A percentile compares a stretch with the other conserved stretches of the same genome.
Conservation (phyloP, 1,140 invertebrate genomes). For the Nomia melanderi region DNA sequence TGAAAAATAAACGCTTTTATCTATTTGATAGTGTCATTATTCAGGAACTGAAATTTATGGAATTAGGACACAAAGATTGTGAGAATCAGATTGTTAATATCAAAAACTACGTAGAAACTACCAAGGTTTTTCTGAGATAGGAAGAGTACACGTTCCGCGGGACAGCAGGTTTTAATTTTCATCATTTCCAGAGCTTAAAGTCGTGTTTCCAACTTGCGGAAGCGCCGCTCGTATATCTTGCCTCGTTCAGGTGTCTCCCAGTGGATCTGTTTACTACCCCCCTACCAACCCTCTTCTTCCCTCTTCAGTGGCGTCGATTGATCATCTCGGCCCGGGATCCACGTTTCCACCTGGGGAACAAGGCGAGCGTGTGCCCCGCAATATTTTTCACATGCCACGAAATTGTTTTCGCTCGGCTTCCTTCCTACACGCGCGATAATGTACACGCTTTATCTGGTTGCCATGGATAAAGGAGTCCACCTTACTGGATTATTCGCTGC, state of each 20-base stretch:
- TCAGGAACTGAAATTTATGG: too few relatives aligned
- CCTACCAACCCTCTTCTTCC: background rate
- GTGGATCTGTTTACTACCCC: background rate
- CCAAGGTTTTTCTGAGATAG: too few relatives aligned
- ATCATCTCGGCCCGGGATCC: background rate
- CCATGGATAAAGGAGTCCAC: background rate
- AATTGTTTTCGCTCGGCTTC: background rate
- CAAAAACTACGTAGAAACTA: too few relatives aligned
- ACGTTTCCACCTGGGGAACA: background rate
- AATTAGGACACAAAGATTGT: too few relatives aligned
- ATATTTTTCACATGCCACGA: background rate
- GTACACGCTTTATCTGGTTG: background rate
- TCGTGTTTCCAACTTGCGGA: background rate
- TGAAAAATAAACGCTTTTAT: too few relatives aligned
- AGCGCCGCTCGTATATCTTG: background rate
- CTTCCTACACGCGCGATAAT: background rate
- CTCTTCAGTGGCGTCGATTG: background rate
- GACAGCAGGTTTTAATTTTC: background rate
- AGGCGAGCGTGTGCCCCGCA: background rate
- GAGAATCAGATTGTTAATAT: too few relatives aligned
- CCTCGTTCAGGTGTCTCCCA: background rate
- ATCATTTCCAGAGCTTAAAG: background rate
- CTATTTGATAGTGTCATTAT: too few relatives aligned
- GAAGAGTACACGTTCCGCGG: background rate
- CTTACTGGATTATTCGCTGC: background rate